These are phyloP conservation scores for Drosophila dives DNA, from an alignment of 2,888 invertebrate species.

Conservation along the genomic window DNA sequence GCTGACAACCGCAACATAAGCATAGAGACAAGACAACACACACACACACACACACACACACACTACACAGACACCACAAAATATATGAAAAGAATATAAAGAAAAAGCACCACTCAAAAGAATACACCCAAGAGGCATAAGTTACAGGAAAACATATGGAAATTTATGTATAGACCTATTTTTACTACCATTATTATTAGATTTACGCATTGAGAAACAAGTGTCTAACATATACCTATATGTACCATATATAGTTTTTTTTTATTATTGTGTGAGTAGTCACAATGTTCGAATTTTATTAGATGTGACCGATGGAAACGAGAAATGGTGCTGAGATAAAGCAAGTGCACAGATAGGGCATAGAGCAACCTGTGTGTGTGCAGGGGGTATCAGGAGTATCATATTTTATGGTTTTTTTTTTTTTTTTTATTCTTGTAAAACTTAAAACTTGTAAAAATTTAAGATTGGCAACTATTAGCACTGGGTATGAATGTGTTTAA, in stretches of 20 bases:
- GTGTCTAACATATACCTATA: constrained; percentile 23
- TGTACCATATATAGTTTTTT: constrained; percentile 15
- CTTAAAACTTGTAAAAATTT: constrained; percentile 24
- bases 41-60: constrained; percentile 13
- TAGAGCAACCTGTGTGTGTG: constrained; percentile 47
- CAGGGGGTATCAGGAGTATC: constrained; percentile 35
- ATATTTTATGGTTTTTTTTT: constrained; percentile 1
- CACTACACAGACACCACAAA: constrained; percentile 23
- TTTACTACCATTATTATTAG: constrained; percentile 52
- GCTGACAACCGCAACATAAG: constrained; percentile 39
- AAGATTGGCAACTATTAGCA: constrained; percentile 70
- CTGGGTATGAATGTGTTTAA: constrained; percentile 75
- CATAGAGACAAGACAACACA: constrained; percentile 20
- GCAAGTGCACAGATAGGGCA: constrained; percentile 38
- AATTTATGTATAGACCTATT: constrained; percentile 63
- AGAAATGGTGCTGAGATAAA: constrained; percentile 24
- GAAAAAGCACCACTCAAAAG: neutral
- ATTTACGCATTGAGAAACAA: constrained; percentile 29
- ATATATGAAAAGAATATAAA: neutral
- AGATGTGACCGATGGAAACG: constrained; percentile 17
- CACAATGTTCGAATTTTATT: constrained; percentile 38
- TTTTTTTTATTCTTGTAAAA: constrained; percentile 8
- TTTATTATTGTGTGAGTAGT: constrained; percentile 14
- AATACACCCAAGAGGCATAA: constrained; percentile 58
- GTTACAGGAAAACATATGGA: constrained; percentile 65